Evolutionary conservation across 2,888 invertebrate genomes (phyloP), one percentile per base, ranked within the genome.

Genomic region (Andricus curvator): DNA sequence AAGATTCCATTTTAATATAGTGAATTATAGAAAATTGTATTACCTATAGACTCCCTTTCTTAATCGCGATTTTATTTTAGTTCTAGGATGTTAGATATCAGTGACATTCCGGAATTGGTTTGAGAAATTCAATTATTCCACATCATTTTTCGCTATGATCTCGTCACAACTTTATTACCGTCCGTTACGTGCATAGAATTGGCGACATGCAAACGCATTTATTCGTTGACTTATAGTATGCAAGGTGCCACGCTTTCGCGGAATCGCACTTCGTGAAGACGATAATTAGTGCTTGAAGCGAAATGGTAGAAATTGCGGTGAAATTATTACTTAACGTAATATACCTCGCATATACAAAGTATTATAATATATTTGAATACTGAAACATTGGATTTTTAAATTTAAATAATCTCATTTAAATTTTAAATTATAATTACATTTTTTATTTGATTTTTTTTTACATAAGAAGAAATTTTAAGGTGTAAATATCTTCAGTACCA

Each of bases 171-270:
- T 78, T 80, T 37, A 84, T 78, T 78, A 70, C 62, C 41, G 25
- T 37, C 67, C 15, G 64, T 83, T 84, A 81, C 79, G 66, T 68
- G 56, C 68, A 64, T 41, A 78, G 64, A 33, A 56, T 77, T 51
- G 44, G 56, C 65, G 80, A 22, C 22, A 29, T 9, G 11, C 25
- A 70, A 56, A 22, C 33, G 22, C 56, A 60, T 56, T 74, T 74
- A 22, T 74, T 56, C 74, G 33, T 74, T 74, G 56, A 74, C 70
- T 77, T 77, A 68, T 64, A 78, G 70, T 78, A 78, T 29, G 51
- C 22, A 62, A 81, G 77, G 44, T 67, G 76, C 78, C 85, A 85
- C 85, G 84, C 85, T 85, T 85, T 85, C 85, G 78, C 76, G 81
- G 80, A 64, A 80, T 84, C 78, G 67, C 56, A 56, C 33, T 74